These are phyloP conservation scores for Elaphurus davidianus DNA, from an alignment of 2,113 vertebrate genomes.

Conservation along the genomic window DNA sequence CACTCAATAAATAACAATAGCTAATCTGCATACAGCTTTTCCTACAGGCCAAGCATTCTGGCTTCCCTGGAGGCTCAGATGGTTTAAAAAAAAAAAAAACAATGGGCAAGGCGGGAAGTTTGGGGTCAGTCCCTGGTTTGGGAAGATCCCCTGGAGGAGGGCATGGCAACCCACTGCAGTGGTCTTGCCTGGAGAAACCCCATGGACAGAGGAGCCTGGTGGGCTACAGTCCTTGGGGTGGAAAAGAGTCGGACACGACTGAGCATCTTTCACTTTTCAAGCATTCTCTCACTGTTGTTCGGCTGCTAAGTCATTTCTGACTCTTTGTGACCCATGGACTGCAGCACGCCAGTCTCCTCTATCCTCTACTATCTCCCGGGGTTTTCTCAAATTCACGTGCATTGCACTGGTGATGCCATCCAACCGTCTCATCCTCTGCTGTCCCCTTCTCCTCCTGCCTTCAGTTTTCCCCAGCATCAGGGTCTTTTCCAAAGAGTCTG, in stretches of 20 bases:
- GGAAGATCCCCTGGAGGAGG: not conserved
- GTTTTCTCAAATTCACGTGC: not conserved
- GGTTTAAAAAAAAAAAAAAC: not conserved
- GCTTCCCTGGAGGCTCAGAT: not conserved
- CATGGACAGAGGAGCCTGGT: not conserved
- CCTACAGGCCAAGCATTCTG: not conserved
- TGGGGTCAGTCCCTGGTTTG: not conserved
- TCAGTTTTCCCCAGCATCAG: not conserved
- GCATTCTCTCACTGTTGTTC: not conserved
- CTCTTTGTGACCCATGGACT: not conserved
- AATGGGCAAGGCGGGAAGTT: not conserved
- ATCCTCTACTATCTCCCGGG: fast-evolving
- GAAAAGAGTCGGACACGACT: fast-evolving
- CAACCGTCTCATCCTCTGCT: not conserved
- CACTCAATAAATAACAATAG: not conserved
- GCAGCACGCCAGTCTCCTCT: not conserved
- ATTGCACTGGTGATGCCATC: not conserved
- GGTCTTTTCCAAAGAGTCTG: not conserved
- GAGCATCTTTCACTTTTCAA: not conserved
- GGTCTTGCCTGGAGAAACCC: not conserved
- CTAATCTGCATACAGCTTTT: not conserved
- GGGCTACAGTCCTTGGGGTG: fast-evolving
- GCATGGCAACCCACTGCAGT: not conserved
- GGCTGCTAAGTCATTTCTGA: not conserved
- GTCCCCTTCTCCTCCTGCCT: not conserved